Percentiles rank a stretch among this genome's conserved stretches.
Conservation (phyloP, 2,888 invertebrate genomes). For the Xestia c-nigrum region DNA sequence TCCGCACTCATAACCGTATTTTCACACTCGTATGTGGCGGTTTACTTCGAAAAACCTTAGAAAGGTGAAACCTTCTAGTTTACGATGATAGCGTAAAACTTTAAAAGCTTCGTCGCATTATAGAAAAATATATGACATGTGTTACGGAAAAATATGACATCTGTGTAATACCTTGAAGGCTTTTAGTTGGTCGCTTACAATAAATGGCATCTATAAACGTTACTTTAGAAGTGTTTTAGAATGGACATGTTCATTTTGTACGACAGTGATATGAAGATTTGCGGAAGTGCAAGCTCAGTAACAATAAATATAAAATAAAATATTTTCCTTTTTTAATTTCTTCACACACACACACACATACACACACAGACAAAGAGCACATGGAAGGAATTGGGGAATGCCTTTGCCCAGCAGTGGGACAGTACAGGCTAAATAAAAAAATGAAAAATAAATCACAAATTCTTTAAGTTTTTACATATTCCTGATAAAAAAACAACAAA, state of each 20-base stretch:
- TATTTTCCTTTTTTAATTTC: too few species aligned
- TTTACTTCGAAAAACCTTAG: conserved; percentile 20
- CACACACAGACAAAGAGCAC: too few species aligned
- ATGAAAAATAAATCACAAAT: too few species aligned
- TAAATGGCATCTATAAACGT: background rate
- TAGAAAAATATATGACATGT: conserved; percentile 45
- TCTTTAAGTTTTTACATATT: too few species aligned
- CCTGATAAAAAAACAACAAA: too few species aligned
- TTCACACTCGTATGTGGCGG: conserved; percentile 11
- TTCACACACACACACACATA: too few species aligned
- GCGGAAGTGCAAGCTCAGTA: too few species aligned
- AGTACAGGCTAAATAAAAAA: too few species aligned
- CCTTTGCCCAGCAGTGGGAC: too few species aligned
- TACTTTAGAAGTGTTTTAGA: background rate
- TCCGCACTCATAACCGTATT: conserved; percentile 4
- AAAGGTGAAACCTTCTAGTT: conserved; percentile 34
- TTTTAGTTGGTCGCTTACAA: conserved; percentile 6
- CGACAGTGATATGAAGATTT: too few species aligned
- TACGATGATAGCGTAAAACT: conserved; percentile 41
- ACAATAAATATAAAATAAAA: too few species aligned
- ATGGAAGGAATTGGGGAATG: too few species aligned
- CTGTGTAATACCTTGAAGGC: background rate
- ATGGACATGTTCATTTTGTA: background rate
- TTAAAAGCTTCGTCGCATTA: conserved; percentile 60
- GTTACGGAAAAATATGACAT: conserved; percentile 32